Conservation (phyloP, 2,888 invertebrate species). For the Tortricodes alternella region DNA sequence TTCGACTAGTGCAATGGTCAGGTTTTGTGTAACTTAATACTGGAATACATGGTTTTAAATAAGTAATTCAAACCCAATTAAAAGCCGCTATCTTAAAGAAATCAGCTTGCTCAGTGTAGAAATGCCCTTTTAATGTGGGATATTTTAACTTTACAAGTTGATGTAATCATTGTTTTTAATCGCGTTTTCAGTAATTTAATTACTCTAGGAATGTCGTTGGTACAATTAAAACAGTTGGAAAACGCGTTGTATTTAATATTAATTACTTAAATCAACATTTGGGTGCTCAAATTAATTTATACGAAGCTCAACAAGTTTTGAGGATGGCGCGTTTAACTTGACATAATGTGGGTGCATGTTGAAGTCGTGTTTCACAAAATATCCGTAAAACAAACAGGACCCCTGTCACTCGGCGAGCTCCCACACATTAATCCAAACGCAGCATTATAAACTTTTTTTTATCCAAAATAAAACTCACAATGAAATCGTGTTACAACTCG, state of each 20-base stretch:
- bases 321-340: slow-evolving; percentile 7
- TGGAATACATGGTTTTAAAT: slow-evolving; percentile 1
- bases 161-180: too few relatives aligned
- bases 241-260: too few relatives aligned
- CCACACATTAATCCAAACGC: slow-evolving; percentile 48
- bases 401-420: slow-evolving; percentile 50
- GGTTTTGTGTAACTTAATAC: slow-evolving; percentile 21
- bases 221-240: too few relatives aligned
- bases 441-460: slow-evolving; percentile 42
- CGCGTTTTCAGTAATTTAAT: too few relatives aligned
- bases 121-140: too few relatives aligned
- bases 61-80: too few relatives aligned
- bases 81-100: not conserved
- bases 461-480: slow-evolving; percentile 19
- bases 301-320: not conserved
- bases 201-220: too few relatives aligned
- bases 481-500: slow-evolving; percentile 19
- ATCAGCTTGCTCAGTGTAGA: not conserved
- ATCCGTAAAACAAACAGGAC: slow-evolving; percentile 50
- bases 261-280: too few relatives aligned
- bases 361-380: slow-evolving; percentile 56
- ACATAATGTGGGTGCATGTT: slow-evolving; percentile 56
- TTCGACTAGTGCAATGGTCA: slow-evolving; percentile 48
- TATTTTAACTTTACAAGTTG: too few relatives aligned
- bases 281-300: not conserved